A percentile compares a stretch with the other conserved stretches of the same genome.
These are phyloP conservation scores for Oscheius sp. DNA, from an alignment of 2,888 invertebrate genomes.

Conservation along the genomic window DNA sequence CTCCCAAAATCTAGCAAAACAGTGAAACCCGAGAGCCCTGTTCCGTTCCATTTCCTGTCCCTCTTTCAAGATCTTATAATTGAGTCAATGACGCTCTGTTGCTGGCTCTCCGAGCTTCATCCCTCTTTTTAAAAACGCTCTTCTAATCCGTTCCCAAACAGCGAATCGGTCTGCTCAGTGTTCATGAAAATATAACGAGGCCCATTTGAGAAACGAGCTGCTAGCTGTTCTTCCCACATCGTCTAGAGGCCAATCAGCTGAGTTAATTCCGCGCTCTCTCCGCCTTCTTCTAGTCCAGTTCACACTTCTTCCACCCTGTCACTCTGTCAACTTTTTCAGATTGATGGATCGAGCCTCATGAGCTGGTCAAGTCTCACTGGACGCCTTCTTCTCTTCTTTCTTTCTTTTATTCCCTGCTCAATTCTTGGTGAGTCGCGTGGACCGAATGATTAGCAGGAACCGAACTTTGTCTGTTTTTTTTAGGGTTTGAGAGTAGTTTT, in stretches of 20 bases:
- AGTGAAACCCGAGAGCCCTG: not conserved
- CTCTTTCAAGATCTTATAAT: not conserved
- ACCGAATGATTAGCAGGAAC: not conserved
- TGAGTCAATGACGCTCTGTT: no score
- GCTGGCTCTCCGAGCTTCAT: not conserved
- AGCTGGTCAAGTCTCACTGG: not conserved
- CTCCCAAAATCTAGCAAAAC: not conserved
- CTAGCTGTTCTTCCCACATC: constrained; percentile 1
- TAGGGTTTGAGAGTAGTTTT: not conserved
- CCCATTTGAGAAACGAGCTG: not conserved
- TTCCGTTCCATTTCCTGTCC: constrained; percentile 20
- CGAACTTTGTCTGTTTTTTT: not conserved
- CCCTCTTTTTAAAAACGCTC: not conserved
- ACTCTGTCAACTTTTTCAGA: not conserved
- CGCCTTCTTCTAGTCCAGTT: not conserved
- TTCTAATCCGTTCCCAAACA: not conserved
- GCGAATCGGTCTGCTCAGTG: no score
- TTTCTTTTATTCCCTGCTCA: constrained; percentile 11
- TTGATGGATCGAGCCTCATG: constrained; percentile 10
- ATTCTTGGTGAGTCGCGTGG: constrained; percentile 1
- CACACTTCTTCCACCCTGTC: not conserved
- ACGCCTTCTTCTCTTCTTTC: constrained; percentile 7
- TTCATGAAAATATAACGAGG: constrained; percentile 14
- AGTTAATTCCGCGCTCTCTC: constrained; percentile 22
- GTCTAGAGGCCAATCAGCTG: constrained; percentile 19